These are phyloP conservation scores for zebrafish (Danio rerio) DNA, from an alignment of 2,113 vertebrate species.

Conservation along the genomic window GRCz12tu NC_133197.1:4028501-4029000, in stretches of 20 bases:
- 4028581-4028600: slow-evolving; percentile 53
- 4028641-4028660: slow-evolving; percentile 43
- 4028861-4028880: too few species aligned
- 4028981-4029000: too few species aligned
- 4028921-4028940: not conserved
- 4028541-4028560: not conserved
- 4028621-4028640: slow-evolving; percentile 64
- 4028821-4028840: too few species aligned
- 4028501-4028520: slow-evolving; percentile 41
- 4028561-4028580: slow-evolving; percentile 45
- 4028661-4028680: slow-evolving; percentile 13
- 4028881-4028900: too few species aligned
- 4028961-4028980: not conserved
- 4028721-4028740: slow-evolving; percentile 42
- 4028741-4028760: slow-evolving; percentile 1
- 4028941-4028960: not conserved
- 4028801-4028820: too few species aligned
- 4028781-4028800: too few species aligned
- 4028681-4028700: slow-evolving; percentile 48
- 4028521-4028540: slow-evolving; percentile 39
- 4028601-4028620: slow-evolving; percentile 53
- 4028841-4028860: too few species aligned
- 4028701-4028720: slow-evolving; percentile 2
- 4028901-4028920: too few species aligned
- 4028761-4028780: too few species aligned